Evolutionary conservation across 2,888 invertebrate species (phyloP).

Genomic region (Dryomyza anilis): DNA sequence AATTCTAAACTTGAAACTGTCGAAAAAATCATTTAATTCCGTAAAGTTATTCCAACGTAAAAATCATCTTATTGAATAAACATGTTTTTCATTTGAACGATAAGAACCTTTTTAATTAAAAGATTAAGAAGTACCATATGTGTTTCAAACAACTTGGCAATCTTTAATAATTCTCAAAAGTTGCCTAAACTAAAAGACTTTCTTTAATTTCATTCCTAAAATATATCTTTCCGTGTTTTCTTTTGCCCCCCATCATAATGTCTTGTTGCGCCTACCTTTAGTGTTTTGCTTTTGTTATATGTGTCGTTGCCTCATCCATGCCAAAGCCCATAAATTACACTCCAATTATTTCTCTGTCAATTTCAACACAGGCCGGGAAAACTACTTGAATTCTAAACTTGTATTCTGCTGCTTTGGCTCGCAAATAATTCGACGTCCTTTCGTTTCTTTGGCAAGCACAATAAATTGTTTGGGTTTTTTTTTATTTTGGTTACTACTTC

Average conservation of each 20-base stretch:
- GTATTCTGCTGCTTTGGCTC: conserved; percentile 42
- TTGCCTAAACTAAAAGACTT: too few species aligned
- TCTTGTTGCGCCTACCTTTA: background rate
- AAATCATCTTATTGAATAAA: too few species aligned
- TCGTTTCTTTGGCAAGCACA: conserved; percentile 17
- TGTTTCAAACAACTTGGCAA: too few species aligned
- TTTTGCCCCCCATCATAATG: background rate
- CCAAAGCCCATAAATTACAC: conserved; percentile 50
- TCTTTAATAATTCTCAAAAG: too few species aligned
- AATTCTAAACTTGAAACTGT: too few species aligned
- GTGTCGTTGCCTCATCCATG: background rate
- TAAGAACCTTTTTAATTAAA: too few species aligned
- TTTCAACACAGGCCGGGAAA: conserved; percentile 46
- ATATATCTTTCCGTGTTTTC: background rate
- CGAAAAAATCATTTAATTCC: too few species aligned
- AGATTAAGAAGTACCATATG: too few species aligned
- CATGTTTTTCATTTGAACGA: too few species aligned
- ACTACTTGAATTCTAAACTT: conserved; percentile 37
- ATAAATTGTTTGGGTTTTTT: conserved; percentile 32
- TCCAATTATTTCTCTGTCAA: conserved; percentile 57
- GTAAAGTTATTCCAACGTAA: too few species aligned
- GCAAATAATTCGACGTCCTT: background rate
- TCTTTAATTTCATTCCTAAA: too few species aligned
- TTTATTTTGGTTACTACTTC: conserved; percentile 2
- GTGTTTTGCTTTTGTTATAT: background rate